Evolutionary conservation across 92 coral and sea anemone genomes (phyloP).

Genomic region (Parazoanthus swiftii): DNA sequence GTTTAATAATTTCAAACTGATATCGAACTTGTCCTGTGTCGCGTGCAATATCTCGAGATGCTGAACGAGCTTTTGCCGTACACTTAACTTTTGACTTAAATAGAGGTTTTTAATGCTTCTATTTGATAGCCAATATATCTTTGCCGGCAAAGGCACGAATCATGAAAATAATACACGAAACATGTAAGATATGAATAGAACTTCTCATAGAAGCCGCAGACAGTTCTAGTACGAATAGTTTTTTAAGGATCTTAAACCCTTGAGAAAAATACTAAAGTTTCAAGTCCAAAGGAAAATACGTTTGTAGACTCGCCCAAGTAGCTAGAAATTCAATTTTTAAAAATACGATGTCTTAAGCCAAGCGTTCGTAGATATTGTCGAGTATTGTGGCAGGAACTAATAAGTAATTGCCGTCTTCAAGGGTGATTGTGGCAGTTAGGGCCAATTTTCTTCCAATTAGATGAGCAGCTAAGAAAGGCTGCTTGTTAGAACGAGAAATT

Average conservation of each 20-base stretch:
- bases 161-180: no score
- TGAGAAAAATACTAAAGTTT: neutral
- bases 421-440: slow-evolving; percentile 20
- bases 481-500: neutral
- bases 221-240: neutral
- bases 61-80: no score
- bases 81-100: no score
- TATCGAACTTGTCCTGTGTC: no score
- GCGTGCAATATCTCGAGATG: no score
- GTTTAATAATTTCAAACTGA: no score
- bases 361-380: neutral
- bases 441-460: slow-evolving; percentile 11
- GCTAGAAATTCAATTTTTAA: neutral
- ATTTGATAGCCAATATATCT: no score
- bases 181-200: neutral
- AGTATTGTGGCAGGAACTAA: slow-evolving; percentile 5
- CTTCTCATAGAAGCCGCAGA: neutral
- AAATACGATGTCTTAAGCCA: neutral
- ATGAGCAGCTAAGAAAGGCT: neutral
- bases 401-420: slow-evolving; percentile 39
- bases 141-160: no score
- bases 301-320: neutral
- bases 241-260: no score
- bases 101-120: no score
- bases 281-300: no score